Conservation (phyloP, 2,113 vertebrate species). For the Spea multiplicata region DNA sequence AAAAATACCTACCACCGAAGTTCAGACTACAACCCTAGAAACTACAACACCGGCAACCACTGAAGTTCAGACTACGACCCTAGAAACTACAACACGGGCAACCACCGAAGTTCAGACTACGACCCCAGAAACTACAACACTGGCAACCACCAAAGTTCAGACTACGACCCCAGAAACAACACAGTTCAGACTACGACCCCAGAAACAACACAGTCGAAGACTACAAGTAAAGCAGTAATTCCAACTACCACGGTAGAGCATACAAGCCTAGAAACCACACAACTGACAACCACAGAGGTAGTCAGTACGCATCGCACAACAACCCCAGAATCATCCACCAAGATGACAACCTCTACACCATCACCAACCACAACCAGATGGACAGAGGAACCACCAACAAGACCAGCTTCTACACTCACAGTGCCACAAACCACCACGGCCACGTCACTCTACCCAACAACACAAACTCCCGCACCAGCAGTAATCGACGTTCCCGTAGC, state of each 20-base stretch:
- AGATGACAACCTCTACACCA: not conserved
- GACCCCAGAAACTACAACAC: not conserved
- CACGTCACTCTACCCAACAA: not conserved
- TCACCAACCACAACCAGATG: not conserved
- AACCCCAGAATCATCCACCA: not conserved
- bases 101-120: not conserved
- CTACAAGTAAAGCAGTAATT: not conserved
- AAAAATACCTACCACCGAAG: not conserved
- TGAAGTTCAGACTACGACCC: not conserved
- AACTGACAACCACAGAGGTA: not conserved
- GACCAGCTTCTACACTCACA: not conserved
- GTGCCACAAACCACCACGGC: not conserved
- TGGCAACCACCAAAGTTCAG: not conserved
- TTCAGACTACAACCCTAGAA: not conserved
- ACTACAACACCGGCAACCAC: not conserved
- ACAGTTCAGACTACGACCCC: no score
- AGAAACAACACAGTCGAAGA: not conserved
- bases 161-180: no score
- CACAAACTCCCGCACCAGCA: not conserved
- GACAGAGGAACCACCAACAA: not conserved
- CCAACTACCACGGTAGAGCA: not conserved
- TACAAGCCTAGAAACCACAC: not conserved
- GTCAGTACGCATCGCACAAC: not conserved
- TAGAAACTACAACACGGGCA: no score
- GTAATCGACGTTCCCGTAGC: not conserved